phyloP scores from a whole-genome alignment of 1,140 invertebrate species.

The Sitophilus oryzae region DNA sequence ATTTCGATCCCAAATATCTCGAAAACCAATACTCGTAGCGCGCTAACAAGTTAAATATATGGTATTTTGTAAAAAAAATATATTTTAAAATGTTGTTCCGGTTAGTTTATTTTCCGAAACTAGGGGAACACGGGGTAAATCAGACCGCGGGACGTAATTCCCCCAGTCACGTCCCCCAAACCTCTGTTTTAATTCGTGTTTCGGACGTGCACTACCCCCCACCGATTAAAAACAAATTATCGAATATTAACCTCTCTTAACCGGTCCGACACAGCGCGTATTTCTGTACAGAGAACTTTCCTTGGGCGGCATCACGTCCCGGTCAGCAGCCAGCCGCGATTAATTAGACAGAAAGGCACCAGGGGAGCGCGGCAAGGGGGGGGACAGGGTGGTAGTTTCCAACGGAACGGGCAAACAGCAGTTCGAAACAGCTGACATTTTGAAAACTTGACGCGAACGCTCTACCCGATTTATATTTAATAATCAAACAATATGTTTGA shows the following conservation, averaged over 20 bases:
- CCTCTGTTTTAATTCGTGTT: constrained; percentile 24
- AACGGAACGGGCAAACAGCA: neutral
- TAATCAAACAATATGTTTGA: constrained; percentile 33
- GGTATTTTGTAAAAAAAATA: too few species aligned
- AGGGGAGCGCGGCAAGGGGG: constrained; percentile 4
- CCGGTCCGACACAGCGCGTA: constrained; percentile 16
- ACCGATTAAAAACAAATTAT: constrained; percentile 28
- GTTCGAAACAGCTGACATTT: constrained; percentile 33
- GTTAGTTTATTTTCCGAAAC: too few species aligned
- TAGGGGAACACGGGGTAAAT: too few species aligned
- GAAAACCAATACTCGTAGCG: too few species aligned
- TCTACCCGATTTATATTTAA: constrained; percentile 31
- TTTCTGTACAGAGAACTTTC: too few species aligned
- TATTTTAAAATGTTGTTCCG: too few species aligned
- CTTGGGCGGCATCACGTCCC: constrained; percentile 23
- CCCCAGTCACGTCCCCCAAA: constrained; percentile 12
- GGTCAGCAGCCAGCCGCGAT: constrained; percentile 31
- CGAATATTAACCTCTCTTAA: constrained; percentile 22
- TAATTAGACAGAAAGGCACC: constrained; percentile 28
- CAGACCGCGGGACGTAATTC: too few species aligned
- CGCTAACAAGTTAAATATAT: too few species aligned
- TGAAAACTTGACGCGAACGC: constrained; percentile 25
- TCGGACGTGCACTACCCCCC: constrained; percentile 22
- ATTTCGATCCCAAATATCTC: too few species aligned
- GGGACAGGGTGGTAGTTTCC: neutral